Conservation (phyloP, 2,888 invertebrate species). For the Scaptomyza tumidula region DNA sequence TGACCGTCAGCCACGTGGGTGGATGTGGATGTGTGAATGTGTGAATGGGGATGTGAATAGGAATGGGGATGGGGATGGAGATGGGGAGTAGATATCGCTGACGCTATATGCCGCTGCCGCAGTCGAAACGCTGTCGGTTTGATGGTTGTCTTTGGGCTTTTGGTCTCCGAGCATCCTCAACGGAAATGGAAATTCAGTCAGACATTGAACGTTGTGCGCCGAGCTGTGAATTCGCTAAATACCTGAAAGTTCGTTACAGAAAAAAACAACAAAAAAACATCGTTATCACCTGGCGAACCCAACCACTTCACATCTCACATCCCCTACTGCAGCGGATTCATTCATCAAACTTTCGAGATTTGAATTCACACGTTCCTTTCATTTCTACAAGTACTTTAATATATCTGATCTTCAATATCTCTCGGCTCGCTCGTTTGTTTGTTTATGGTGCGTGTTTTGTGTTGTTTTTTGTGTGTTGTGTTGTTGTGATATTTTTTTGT, state of each 20-base stretch:
- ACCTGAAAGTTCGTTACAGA: constrained; percentile 8
- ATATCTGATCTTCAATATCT: neutral
- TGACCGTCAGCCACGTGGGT: constrained; percentile 62
- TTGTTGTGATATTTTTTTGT: too few relatives aligned
- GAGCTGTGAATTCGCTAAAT: constrained; percentile 52
- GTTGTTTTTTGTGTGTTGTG: constrained; percentile 6
- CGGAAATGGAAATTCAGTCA: constrained; percentile 73
- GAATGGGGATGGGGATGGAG: neutral
- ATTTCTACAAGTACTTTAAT: neutral
- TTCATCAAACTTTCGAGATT: constrained; percentile 11
- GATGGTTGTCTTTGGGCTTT: constrained; percentile 6
- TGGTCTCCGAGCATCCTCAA: constrained; percentile 60
- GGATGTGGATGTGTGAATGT: constrained; percentile 34
- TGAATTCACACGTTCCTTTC: constrained; percentile 3
- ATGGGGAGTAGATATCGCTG: constrained; percentile 27
- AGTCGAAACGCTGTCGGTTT: constrained; percentile 1
- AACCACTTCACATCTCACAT: neutral
- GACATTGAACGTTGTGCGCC: constrained; percentile 64
- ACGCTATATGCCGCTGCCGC: constrained; percentile 9
- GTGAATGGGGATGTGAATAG: too few relatives aligned
- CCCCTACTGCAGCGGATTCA: neutral
- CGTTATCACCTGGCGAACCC: constrained; percentile 9
- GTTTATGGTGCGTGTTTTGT: neutral
- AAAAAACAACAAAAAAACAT: neutral
- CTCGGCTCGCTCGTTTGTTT: neutral